Evolutionary conservation across 2,113 vertebrate genomes (phyloP).

Genomic region (Trogon surrucura): DNA sequence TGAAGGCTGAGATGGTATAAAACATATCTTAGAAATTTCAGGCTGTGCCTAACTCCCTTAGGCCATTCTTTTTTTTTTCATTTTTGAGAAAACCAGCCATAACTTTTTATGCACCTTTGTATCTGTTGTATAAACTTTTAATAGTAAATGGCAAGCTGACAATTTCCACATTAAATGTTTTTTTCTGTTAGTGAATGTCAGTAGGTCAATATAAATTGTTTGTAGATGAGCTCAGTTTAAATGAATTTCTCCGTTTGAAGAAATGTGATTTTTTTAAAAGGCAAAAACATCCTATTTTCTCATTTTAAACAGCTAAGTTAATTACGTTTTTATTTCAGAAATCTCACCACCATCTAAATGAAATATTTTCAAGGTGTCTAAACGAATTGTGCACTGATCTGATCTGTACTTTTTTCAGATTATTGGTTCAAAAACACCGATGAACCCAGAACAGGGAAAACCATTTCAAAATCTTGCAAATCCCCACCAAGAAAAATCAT

Average conservation of each 20-base stretch:
- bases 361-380: background rate
- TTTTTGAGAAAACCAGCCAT: background rate
- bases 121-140: background rate
- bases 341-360: background rate
- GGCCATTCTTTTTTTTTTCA: background rate
- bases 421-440: background rate
- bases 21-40: background rate
- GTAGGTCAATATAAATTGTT: conserved; percentile 28
- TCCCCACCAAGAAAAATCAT: background rate
- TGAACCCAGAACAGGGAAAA: background rate
- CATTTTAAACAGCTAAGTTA: background rate
- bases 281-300: background rate
- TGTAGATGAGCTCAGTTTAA: background rate
- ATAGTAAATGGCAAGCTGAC: conserved; percentile 12
- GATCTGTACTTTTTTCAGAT: background rate
- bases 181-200: background rate
- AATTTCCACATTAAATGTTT: background rate
- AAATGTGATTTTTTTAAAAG: background rate
- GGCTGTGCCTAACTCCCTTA: background rate
- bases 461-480: background rate
- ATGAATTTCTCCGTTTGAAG: background rate
- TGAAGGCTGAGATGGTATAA: background rate
- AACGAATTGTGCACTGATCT: background rate
- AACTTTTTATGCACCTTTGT: background rate
- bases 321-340: conserved; percentile 1